A percentile compares a stretch with the other conserved stretches of the same genome.
phyloP scores from a whole-genome alignment of 2,113 vertebrate genomes.

The Pimephales promelas region DNA sequence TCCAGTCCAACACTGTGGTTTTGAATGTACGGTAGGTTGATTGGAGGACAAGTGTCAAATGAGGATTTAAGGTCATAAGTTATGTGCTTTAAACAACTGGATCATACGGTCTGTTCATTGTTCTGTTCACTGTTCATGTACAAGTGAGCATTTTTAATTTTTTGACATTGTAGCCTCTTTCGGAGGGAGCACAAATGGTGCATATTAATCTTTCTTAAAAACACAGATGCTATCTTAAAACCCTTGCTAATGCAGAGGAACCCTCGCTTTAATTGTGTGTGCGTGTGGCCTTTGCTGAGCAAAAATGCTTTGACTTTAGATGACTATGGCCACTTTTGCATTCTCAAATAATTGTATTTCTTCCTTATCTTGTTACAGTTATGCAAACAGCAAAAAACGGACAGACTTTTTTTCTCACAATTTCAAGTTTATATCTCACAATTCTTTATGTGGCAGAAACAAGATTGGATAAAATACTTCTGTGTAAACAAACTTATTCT shows the following conservation, averaged over 20 bases:
- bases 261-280: not conserved
- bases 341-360: not conserved
- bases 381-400: not conserved
- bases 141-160: conserved; percentile 10
- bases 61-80: conserved; percentile 13
- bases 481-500: not conserved
- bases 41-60: conserved; percentile 30
- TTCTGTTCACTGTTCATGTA: not conserved
- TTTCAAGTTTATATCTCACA: too few species aligned
- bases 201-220: conserved; percentile 25
- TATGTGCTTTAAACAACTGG: conserved; percentile 23
- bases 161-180: not conserved
- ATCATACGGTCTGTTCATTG: not conserved
- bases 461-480: too few species aligned
- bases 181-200: not conserved
- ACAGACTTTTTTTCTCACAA: not conserved
- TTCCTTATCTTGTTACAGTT: not conserved
- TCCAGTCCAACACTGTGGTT: conserved; percentile 22
- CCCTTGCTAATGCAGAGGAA: not conserved
- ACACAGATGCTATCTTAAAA: conserved; percentile 25
- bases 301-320: not conserved
- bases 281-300: not conserved
- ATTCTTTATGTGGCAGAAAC: too few species aligned
- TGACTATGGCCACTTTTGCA: not conserved
- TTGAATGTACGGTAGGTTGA: conserved; percentile 16